Percentiles rank a stretch among this genome's conserved stretches.
Evolutionary conservation across 2,113 vertebrate genomes (phyloP).

Genomic region (Erythrocercus mccallii): DNA sequence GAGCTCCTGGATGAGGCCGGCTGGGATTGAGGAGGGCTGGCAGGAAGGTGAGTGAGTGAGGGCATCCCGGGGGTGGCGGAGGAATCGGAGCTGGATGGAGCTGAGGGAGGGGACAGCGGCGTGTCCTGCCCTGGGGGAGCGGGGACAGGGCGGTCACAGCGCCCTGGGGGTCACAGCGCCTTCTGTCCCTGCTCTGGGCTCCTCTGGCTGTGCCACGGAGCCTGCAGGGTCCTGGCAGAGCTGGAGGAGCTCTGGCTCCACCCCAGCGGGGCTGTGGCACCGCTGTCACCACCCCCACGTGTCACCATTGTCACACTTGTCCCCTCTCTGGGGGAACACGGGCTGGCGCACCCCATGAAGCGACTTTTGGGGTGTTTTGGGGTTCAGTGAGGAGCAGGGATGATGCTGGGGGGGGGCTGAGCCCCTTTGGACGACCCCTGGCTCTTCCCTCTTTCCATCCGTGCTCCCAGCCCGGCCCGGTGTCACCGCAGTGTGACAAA

Average conservation of each 20-base stretch:
- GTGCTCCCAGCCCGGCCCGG: background rate
- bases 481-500: background rate
- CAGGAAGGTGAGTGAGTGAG: background rate
- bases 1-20: background rate
- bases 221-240: background rate
- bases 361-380: fast-evolving
- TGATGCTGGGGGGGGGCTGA: background rate
- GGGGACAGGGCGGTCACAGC: background rate
- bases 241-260: background rate
- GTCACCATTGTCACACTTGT: background rate
- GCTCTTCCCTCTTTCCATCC: background rate
- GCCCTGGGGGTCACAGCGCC: too few relatives aligned
- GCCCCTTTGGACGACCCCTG: too few relatives aligned
- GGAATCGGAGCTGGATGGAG: background rate
- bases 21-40: background rate
- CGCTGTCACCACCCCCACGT: background rate
- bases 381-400: background rate
- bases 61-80: fast-evolving
- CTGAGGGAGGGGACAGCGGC: background rate
- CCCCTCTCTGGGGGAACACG: fast-evolving
- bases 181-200: too few relatives aligned
- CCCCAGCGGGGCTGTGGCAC: background rate
- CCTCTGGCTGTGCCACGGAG: background rate
- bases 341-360: fast-evolving
- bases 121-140: fast-evolving